These are phyloP conservation scores for Crocallis elinguaria DNA, from an alignment of 2,888 invertebrate genomes.

Conservation along the genomic window DNA sequence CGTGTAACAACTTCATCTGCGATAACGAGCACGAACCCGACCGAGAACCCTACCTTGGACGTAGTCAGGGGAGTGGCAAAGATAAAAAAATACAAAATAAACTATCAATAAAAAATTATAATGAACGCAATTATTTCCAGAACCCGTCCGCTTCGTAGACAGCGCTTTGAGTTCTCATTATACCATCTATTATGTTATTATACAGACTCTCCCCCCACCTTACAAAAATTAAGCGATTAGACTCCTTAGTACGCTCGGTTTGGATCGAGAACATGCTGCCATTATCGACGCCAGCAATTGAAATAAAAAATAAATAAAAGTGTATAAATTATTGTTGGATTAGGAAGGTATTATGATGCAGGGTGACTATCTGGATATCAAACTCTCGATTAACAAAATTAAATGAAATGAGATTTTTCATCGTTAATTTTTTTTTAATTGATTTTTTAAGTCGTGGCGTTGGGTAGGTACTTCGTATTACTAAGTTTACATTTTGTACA, in stretches of 20 bases:
- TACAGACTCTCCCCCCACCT: too few relatives aligned
- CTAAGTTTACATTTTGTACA: too few relatives aligned
- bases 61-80: neutral
- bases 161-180: too few relatives aligned
- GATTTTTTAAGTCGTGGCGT: too few relatives aligned
- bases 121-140: too few relatives aligned
- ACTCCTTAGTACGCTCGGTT: conserved; percentile 13
- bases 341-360: conserved; percentile 8
- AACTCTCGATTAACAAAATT: neutral
- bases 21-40: conserved; percentile 72
- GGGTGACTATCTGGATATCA: neutral
- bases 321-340: conserved; percentile 18
- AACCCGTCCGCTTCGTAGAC: too few relatives aligned
- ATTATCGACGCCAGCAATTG: conserved; percentile 21
- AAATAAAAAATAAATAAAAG: conserved; percentile 13
- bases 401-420: neutral
- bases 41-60: conserved; percentile 24
- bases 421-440: neutral
- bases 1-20: conserved; percentile 80
- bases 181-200: too few relatives aligned
- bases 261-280: conserved; percentile 21
- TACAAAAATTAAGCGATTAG: too few relatives aligned
- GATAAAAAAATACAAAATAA: too few relatives aligned
- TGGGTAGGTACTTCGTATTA: too few relatives aligned
- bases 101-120: too few relatives aligned